phyloP scores from a whole-genome alignment of 92 coral and sea anemone species.

The Actinostola sp. region DNA sequence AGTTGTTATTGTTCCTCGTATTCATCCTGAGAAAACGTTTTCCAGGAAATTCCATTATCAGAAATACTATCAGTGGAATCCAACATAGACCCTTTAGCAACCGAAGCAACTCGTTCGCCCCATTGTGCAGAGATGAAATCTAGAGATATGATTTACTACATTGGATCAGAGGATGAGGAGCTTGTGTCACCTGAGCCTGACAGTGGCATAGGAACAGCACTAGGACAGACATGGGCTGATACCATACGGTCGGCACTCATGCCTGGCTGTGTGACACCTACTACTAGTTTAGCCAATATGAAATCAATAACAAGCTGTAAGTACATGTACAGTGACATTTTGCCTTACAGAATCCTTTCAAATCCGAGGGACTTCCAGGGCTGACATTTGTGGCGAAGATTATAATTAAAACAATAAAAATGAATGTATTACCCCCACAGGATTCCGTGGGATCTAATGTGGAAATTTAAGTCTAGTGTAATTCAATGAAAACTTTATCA shows the following conservation, averaged over 20 bases:
- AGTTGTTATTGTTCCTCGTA: no score
- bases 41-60: slow-evolving; percentile 90
- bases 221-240: slow-evolving; percentile 96
- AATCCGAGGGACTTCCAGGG: no score
- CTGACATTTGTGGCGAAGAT: no score
- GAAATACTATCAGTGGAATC: slow-evolving; percentile 96
- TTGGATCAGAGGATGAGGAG: slow-evolving; percentile 86
- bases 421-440: no score
- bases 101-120: slow-evolving; percentile 90
- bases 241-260: slow-evolving; percentile 94
- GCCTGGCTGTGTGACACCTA: slow-evolving; percentile 98
- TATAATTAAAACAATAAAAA: no score
- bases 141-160: slow-evolving; percentile 80
- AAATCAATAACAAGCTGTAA: slow-evolving; percentile 63
- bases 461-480: no score
- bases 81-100: slow-evolving; percentile 85
- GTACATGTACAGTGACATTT: neutral
- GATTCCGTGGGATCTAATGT: no score
- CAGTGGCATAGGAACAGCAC: slow-evolving; percentile 88
- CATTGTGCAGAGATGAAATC: slow-evolving; percentile 99
- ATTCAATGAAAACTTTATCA: no score
- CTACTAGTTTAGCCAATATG: slow-evolving; percentile 76
- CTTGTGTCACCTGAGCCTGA: slow-evolving; percentile 84
- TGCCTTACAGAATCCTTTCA: neutral
- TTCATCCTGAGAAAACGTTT: no score